Conservation (phyloP, 2,113 vertebrate species). For the Gymnocephalus cernua region DNA sequence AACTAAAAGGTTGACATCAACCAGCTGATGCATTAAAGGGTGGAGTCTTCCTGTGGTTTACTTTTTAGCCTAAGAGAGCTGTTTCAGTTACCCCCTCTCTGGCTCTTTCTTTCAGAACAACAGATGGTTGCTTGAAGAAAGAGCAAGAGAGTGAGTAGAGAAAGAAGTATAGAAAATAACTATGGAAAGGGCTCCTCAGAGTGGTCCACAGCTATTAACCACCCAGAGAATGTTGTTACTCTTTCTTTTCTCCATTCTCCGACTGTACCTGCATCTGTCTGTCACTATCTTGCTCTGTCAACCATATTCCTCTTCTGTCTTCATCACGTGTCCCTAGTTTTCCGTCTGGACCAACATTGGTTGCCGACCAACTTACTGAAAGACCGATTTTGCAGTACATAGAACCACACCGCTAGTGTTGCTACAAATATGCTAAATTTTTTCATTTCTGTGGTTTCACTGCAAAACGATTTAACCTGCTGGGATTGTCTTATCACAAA, state of each 20-base stretch:
- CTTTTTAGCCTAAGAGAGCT: background rate
- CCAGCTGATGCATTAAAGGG: background rate
- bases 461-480: background rate
- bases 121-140: constrained; percentile 14
- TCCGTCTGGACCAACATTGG: background rate
- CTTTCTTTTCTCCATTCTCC: background rate
- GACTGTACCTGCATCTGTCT: constrained; percentile 7
- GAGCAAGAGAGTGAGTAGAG: background rate
- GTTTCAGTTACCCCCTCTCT: background rate
- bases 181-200: constrained; percentile 4
- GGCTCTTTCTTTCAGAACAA: background rate
- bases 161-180: background rate
- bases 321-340: background rate
- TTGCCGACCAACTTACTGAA: background rate
- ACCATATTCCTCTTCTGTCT: background rate
- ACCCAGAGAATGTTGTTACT: background rate
- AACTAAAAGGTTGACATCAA: background rate
- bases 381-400: background rate
- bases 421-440: background rate
- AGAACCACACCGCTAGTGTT: background rate
- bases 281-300: constrained; percentile 10
- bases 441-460: background rate
- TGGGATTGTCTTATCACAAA: constrained; percentile 14
- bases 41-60: constrained; percentile 1
- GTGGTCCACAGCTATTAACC: constrained; percentile 43